Percentiles rank a stretch among this genome's conserved stretches.
Evolutionary conservation across 2,888 invertebrate genomes (phyloP).

Genomic region (Eupelmus urozonus): DNA sequence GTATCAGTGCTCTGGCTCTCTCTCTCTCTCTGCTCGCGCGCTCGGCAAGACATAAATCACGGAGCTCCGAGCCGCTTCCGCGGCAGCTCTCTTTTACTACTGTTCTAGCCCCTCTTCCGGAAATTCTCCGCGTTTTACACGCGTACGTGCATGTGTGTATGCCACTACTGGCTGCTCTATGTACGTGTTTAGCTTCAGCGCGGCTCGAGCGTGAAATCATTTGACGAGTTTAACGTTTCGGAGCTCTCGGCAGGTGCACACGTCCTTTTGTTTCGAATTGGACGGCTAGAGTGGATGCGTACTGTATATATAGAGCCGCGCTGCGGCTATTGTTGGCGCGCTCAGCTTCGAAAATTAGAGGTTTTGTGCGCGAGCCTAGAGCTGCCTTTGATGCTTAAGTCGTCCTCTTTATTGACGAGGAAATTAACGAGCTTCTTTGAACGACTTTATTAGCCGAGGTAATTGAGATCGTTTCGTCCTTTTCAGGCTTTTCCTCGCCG

Average conservation of each 20-base stretch:
- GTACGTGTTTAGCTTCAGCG: too few species aligned
- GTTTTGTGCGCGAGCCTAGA: background rate
- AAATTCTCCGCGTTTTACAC: background rate
- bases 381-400: too few species aligned
- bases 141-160: too few species aligned
- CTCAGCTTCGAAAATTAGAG: background rate
- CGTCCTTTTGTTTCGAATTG: background rate
- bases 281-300: background rate
- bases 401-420: too few species aligned
- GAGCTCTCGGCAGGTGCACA: background rate
- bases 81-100: constrained; percentile 38
- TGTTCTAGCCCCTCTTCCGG: background rate
- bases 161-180: too few species aligned
- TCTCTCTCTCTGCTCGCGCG: too few species aligned
- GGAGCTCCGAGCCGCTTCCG: constrained; percentile 54
- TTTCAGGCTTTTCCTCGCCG: too few species aligned
- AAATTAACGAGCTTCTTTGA: too few species aligned
- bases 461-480: too few species aligned
- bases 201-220: background rate
- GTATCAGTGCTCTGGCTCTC: constrained; percentile 73
- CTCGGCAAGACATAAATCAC: constrained; percentile 72
- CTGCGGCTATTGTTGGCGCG: background rate
- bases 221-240: background rate
- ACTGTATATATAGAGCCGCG: background rate
- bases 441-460: too few species aligned